Conservation (phyloP, 2,113 vertebrate species). For the Gopherus flavomarginatus region DNA sequence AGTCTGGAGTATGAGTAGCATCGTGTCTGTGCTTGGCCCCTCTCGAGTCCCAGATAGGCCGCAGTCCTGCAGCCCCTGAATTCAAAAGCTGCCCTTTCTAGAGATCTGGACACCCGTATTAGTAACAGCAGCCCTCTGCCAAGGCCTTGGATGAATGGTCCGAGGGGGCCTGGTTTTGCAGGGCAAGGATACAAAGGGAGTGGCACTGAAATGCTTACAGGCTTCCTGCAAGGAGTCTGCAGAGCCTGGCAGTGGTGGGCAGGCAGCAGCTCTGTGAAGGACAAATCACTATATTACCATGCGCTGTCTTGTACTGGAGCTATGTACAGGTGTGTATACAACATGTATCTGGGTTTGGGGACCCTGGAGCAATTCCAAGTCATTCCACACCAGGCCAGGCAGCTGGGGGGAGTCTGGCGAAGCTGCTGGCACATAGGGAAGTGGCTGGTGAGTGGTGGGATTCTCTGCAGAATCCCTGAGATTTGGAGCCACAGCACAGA, state of each 20-base stretch:
- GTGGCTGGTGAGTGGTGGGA: not conserved
- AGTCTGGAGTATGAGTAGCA: not conserved
- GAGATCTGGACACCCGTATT: not conserved
- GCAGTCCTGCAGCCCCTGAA: rapidly evolving
- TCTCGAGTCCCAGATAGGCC: not conserved
- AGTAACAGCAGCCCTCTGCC: not conserved
- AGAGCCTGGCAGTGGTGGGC: not conserved
- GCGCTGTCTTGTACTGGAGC: not conserved
- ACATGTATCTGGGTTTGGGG: rapidly evolving
- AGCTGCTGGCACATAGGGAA: conserved; percentile 4
- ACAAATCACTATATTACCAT: too few relatives aligned
- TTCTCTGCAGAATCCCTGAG: not conserved
- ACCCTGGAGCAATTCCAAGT: rapidly evolving
- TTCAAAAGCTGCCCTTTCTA: rapidly evolving
- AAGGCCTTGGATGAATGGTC: not conserved
- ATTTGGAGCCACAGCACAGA: not conserved
- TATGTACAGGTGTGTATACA: rapidly evolving
- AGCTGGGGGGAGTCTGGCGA: not conserved
- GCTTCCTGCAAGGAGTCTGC: not conserved
- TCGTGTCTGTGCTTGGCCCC: not conserved
- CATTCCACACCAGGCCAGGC: not conserved
- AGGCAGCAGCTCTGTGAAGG: not conserved
- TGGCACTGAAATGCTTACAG: too few relatives aligned
- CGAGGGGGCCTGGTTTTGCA: not conserved
- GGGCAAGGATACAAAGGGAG: too few relatives aligned